Conservation (phyloP, 2,888 invertebrate genomes). For the Epinotia brunnichana region DNA sequence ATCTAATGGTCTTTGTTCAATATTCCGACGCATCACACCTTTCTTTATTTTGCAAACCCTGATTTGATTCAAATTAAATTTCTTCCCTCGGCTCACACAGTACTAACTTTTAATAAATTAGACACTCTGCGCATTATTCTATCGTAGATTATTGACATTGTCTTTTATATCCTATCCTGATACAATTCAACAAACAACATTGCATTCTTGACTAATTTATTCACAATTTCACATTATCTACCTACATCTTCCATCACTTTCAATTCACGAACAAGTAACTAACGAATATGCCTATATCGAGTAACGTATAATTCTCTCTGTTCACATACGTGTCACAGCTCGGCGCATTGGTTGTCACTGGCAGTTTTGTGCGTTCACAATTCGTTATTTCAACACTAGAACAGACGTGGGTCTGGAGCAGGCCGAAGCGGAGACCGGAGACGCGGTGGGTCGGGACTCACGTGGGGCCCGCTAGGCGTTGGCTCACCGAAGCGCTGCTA, state of each 20-base stretch:
- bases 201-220: constrained; percentile 68
- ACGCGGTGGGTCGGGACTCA: constrained; percentile 55
- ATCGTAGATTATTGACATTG: constrained; percentile 66
- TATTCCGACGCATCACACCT: constrained; percentile 9
- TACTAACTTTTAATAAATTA: constrained; percentile 53
- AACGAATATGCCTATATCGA: constrained; percentile 53
- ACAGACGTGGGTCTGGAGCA: constrained; percentile 32
- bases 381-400: constrained; percentile 47
- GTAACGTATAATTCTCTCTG: constrained; percentile 57
- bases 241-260: constrained; percentile 68
- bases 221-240: constrained; percentile 78
- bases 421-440: constrained; percentile 44
- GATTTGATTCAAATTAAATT: constrained; percentile 57
- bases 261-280: constrained; percentile 59
- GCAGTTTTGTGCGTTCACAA: constrained; percentile 56
- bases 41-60: neutral
- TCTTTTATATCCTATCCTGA: constrained; percentile 68
- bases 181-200: constrained; percentile 79
- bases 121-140: constrained; percentile 52
- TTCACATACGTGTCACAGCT: constrained; percentile 60
- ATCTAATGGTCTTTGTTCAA: constrained; percentile 9
- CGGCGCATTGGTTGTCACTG: constrained; percentile 38
- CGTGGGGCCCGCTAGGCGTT: constrained; percentile 55
- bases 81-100: constrained; percentile 60
- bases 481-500: constrained; percentile 54